phyloP scores from a whole-genome alignment of 2,888 invertebrate genomes.

The Ommatoiulus sabulosus region DNA sequence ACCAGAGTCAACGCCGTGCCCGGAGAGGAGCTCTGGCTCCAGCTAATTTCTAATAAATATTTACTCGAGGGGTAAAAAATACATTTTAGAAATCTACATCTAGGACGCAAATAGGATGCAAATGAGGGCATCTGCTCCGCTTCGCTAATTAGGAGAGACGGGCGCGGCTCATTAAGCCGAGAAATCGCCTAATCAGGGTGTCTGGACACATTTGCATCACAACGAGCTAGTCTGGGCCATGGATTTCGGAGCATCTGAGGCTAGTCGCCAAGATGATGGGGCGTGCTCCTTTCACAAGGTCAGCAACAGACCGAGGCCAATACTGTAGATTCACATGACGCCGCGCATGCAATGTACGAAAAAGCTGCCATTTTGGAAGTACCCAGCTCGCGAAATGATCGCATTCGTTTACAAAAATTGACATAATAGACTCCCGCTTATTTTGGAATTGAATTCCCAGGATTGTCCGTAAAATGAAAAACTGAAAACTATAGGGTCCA shows the following conservation, averaged over 20 bases:
- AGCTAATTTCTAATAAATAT: constrained; percentile 4
- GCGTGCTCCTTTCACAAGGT: no score
- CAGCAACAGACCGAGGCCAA: no score
- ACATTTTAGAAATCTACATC: neutral
- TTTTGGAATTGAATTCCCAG: no score
- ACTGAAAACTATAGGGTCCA: no score
- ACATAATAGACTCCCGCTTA: no score
- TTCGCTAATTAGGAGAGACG: neutral
- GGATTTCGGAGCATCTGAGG: neutral
- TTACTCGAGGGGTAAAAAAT: neutral
- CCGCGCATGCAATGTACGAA: no score
- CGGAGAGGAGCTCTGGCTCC: neutral
- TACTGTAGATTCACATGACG: no score
- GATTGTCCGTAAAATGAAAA: no score
- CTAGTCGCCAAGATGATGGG: neutral
- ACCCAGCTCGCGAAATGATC: no score
- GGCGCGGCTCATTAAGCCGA: constrained; percentile 17
- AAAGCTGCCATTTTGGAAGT: no score
- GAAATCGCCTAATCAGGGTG: neutral
- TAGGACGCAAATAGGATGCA: neutral
- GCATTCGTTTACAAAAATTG: no score
- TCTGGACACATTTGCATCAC: neutral
- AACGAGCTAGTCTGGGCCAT: neutral
- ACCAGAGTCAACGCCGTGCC: neutral
- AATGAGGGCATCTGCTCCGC: constrained; percentile 13